Percentiles rank a stretch among this genome's conserved stretches.
These are phyloP conservation scores for Drosophila ambigua DNA, from an alignment of 1,140 invertebrate species.

Conservation along the genomic window DNA sequence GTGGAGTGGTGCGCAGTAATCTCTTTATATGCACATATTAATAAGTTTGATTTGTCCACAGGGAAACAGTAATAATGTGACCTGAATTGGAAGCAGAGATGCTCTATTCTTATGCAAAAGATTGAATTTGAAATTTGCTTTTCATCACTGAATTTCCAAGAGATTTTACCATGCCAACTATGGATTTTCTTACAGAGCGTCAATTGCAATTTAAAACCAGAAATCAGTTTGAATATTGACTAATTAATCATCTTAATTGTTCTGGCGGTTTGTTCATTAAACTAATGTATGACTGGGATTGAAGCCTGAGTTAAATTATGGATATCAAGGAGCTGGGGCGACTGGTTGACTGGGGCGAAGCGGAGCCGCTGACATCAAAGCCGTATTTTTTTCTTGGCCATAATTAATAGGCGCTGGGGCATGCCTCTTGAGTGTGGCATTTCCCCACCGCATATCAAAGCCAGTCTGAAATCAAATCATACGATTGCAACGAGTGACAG, in stretches of 20 bases:
- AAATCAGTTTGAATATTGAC: too few relatives aligned
- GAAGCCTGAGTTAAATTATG: not conserved
- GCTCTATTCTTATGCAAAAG: not conserved
- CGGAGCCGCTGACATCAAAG: constrained; percentile 29
- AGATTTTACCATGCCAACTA: not conserved
- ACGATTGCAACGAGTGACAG: constrained; percentile 17
- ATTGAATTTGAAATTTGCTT: constrained; percentile 1
- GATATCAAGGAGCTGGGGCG: not conserved
- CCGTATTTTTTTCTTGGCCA: constrained; percentile 5
- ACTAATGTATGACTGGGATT: constrained; percentile 24
- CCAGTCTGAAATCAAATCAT: not conserved
- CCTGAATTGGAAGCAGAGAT: not conserved
- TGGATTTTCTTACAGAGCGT: not conserved
- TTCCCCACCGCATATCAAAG: constrained; percentile 27
- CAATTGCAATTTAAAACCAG: too few relatives aligned
- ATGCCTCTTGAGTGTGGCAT: too few relatives aligned
- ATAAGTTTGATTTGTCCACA: constrained; percentile 20
- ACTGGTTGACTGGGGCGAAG: not conserved
- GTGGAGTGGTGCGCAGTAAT: not conserved
- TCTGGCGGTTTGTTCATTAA: constrained; percentile 13
- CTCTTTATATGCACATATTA: constrained; percentile 10
- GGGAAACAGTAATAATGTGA: constrained; percentile 7
- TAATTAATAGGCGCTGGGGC: constrained; percentile 23
- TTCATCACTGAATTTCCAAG: too few relatives aligned
- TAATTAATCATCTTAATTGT: constrained; percentile 26